Base-by-base conservation (phyloP, 2,888 invertebrate species). In the Acanthococcus lagerstroemiae region DNA sequence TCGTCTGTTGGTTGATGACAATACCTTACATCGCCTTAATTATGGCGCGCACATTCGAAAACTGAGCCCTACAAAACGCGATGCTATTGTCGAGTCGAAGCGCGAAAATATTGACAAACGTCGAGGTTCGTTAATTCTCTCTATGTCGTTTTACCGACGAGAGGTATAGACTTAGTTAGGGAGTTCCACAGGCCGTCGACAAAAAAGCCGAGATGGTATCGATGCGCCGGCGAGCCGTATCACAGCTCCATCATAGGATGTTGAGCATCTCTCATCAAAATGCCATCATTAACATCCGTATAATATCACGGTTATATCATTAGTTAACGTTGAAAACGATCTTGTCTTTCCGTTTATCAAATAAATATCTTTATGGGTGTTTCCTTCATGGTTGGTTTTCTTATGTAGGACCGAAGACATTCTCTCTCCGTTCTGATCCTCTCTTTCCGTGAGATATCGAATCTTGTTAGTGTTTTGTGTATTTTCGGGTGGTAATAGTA, bases 281-380 rank as follows among this genome's bases (percentile, higher is more conserved):
- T 48, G 60, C 60, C 60, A 60, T 60, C 60, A 60, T 60, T 60
- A 60, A 60, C 60, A 60, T 60, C 60, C 60, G 60, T 60, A 25
- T 45, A 45, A 4, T 45, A 48, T 48, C 60, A 24, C 26, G 19
- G 60, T 52, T 4, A 21, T 60, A 46, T 60, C 60, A 60, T 60
- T 60, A 60, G 50, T 45, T 44, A 44, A 25, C 24, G 19, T 12
- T 46, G n/a, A n/a, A n/a, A n/a, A n/a, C n/a, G n/a, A n/a, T n/a
- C n/a, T n/a, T n/a, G n/a, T n/a, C n/a, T n/a, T n/a, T n/a, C 48
- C 46, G 48, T 60, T 46, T 60, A 60, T 60, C 60, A 48, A 60
- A 58, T 46, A 58, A 58, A 60, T 60, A 60, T 60, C 60, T 60
- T 60, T 60, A 60, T 60, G 60, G 60, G 60, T 60, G 46, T 57